Conservation (phyloP, 1,140 invertebrate genomes). For the Fopius arisanus region DNA sequence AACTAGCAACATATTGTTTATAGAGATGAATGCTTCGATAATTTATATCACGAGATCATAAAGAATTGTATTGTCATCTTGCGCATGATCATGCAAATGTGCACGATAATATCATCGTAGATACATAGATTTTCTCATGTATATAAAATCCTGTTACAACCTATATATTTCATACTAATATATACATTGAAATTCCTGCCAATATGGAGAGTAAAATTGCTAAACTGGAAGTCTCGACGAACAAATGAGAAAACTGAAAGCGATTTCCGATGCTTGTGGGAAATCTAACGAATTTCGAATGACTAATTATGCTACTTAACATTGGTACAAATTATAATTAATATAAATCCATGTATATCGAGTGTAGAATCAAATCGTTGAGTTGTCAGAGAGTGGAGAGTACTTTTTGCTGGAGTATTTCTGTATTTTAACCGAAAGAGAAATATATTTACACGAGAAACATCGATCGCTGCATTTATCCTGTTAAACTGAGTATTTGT, state of each 20-base stretch:
- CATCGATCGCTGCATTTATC: slow-evolving; percentile 39
- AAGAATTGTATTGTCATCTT: neutral
- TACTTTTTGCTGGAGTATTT: neutral
- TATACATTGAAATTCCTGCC: slow-evolving; percentile 9
- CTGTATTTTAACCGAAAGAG: neutral
- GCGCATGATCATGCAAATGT: neutral
- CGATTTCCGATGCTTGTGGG: neutral
- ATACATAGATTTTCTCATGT: slow-evolving; percentile 18
- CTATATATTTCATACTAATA: neutral
- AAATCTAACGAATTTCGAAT: neutral
- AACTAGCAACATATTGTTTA: no score
- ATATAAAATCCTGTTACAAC: slow-evolving; percentile 17
- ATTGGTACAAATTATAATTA: slow-evolving; percentile 11
- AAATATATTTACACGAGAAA: neutral
- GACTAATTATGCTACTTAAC: slow-evolving; percentile 8
- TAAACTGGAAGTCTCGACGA: neutral
- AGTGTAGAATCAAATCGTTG: slow-evolving; percentile 1
- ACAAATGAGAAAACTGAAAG: neutral
- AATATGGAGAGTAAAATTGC: neutral
- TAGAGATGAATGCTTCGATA: neutral
- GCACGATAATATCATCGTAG: neutral
- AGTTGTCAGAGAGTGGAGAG: neutral
- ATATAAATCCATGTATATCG: neutral
- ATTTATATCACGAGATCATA: neutral
- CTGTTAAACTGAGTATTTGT: slow-evolving; percentile 21